Evolutionary conservation across 2,113 vertebrate species (phyloP).

Genomic region (Gallinago undulata): DNA sequence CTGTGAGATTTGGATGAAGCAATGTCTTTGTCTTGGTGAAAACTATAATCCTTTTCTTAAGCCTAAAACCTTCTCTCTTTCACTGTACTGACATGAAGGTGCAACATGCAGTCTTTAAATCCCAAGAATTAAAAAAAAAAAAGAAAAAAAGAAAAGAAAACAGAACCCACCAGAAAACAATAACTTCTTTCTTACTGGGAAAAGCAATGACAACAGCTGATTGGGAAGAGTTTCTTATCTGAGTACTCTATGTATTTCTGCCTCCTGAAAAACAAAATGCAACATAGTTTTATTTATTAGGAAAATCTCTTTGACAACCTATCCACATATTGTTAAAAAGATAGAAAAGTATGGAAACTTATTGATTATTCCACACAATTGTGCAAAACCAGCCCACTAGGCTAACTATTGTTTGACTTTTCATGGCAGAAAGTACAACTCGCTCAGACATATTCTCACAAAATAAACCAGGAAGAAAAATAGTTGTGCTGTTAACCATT

Average conservation of each 20-base stretch:
- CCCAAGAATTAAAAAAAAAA: neutral
- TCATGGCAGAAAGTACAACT: neutral
- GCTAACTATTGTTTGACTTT: neutral
- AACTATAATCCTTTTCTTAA: neutral
- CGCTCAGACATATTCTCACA: neutral
- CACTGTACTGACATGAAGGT: neutral
- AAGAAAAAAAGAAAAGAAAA: neutral
- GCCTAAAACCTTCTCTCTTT: neutral
- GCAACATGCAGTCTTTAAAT: neutral
- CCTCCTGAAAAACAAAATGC: neutral
- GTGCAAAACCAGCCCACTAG: neutral
- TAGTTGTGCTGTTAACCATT: neutral
- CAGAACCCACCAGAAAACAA: neutral
- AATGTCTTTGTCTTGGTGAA: neutral
- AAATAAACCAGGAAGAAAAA: neutral
- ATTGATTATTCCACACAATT: neutral
- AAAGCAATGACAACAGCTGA: neutral
- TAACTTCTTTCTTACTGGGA: neutral
- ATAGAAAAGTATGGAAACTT: neutral
- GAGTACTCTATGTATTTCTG: neutral
- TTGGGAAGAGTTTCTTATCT: neutral
- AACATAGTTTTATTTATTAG: neutral
- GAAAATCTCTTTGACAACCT: neutral
- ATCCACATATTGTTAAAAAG: neutral
- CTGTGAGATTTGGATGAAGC: neutral